Conservation (phyloP, 1,140 invertebrate species). For the Drosophila orosa region DNA sequence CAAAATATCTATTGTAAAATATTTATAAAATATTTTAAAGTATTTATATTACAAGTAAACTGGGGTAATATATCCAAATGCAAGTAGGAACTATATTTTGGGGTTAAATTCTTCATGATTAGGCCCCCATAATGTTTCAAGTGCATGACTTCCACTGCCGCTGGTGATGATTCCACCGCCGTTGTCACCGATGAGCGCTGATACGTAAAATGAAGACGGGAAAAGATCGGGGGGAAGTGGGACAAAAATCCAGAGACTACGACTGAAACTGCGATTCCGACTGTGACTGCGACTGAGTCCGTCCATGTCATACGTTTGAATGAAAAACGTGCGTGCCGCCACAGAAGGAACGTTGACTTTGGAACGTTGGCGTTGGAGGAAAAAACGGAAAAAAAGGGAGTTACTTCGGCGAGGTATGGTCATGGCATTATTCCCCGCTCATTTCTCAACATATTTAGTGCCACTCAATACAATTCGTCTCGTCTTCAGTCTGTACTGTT, state of each 20-base stretch:
- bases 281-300: constrained; percentile 57
- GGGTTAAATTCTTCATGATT: neutral
- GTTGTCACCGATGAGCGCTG: constrained; percentile 79
- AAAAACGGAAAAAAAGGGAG: constrained; percentile 14
- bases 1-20: neutral
- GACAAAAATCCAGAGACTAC: constrained; percentile 44
- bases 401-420: constrained; percentile 31
- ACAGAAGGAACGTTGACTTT: constrained; percentile 84
- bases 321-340: constrained; percentile 83
- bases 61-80: neutral
- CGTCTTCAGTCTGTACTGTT: constrained; percentile 29
- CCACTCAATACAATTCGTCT: constrained; percentile 82
- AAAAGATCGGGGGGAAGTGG: neutral
- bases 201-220: constrained; percentile 69
- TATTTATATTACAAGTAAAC: no score
- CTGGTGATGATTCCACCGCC: constrained; percentile 33
- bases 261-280: constrained; percentile 35
- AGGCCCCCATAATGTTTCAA: neutral
- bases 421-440: constrained; percentile 65
- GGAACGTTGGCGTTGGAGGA: constrained; percentile 47
- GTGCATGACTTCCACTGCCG: constrained; percentile 8
- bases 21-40: neutral
- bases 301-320: constrained; percentile 73
- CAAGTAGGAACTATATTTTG: neutral
- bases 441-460: constrained; percentile 82